These are phyloP conservation scores for Aspiorhynchus laticeps DNA, from an alignment of 2,113 vertebrate genomes.

Conservation along the genomic window DNA sequence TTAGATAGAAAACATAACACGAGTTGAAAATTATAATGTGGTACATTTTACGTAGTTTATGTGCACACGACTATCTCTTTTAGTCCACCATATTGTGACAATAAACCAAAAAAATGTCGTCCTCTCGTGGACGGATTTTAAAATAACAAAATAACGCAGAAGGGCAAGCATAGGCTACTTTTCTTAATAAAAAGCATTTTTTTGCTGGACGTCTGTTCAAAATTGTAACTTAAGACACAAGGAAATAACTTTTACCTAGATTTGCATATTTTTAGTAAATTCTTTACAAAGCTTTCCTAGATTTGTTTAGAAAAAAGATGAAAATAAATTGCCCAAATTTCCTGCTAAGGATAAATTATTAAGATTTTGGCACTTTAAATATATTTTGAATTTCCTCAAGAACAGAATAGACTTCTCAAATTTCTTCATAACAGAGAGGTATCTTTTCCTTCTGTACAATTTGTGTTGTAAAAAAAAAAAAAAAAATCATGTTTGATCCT, in stretches of 20 bases:
- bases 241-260: too few relatives aligned
- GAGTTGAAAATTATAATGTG: neutral
- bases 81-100: neutral
- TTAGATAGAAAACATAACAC: neutral
- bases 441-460: neutral
- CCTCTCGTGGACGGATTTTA: conserved; percentile 8
- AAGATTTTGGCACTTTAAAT: neutral
- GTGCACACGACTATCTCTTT: neutral
- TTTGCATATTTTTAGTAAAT: neutral
- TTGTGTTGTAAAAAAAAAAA: too few relatives aligned
- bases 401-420: neutral
- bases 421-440: neutral
- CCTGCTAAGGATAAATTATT: neutral
- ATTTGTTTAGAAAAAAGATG: neutral
- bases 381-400: neutral
- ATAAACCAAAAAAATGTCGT: neutral
- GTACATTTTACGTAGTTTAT: neutral
- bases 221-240: neutral
- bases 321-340: neutral
- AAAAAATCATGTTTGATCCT: too few relatives aligned
- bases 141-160: too few relatives aligned
- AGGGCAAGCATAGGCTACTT: neutral
- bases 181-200: neutral
- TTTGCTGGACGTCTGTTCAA: neutral
- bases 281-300: neutral